Evolutionary conservation across 1,140 invertebrate species (phyloP), one percentile per base, ranked within the genome.

Genomic region (Diabrotica virgifera): DNA sequence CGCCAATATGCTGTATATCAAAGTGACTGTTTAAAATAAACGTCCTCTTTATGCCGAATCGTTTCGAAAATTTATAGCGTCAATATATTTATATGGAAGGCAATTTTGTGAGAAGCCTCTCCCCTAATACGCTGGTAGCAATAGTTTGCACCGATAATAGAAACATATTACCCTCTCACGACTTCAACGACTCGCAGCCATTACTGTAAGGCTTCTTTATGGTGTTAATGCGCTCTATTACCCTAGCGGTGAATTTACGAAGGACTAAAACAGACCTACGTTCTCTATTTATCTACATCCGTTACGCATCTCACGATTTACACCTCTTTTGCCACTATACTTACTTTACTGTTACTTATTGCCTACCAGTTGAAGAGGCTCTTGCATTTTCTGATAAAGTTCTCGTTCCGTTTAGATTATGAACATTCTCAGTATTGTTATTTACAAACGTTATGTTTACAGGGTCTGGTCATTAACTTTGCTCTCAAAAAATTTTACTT

Each of bases 61-160:
- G 74, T 75, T 74, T 71, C 66, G 58, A 63, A 69, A 77, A 78
- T 78, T 78, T 78, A 78, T 73, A 68, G 69, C 76, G 67, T 71
- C 77, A 74, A 78, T 78, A 77, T 78, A 78, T 78, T 78, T 78
- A 77, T 79, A 77, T 77, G 74, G 77, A 74, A 78, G 74, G 77
- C 76, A 79, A 78, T 79, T 79, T 78, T 68, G 74, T 62, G 66
- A 67, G 72, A 59, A 65, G 64, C 72, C 63, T 63, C 66, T 68
- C 63, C 70, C 66, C 70, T 70, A 70, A 76, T 76, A 70, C 72
- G 70, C 70, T 60, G 68, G 55, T 62, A 67, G 71, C 66, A 69
- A 78, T 77, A 78, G 74, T 76, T 77, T 73, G 72, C 73, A 66
- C 71, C 69, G 76, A 77, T 78, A 78, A 78, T 78, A 78, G 76